A percentile compares a stretch with the other conserved stretches of the same genome.
These are phyloP conservation scores for Coenonympha arcania DNA, from an alignment of 2,888 invertebrate genomes.

Conservation along the genomic window DNA sequence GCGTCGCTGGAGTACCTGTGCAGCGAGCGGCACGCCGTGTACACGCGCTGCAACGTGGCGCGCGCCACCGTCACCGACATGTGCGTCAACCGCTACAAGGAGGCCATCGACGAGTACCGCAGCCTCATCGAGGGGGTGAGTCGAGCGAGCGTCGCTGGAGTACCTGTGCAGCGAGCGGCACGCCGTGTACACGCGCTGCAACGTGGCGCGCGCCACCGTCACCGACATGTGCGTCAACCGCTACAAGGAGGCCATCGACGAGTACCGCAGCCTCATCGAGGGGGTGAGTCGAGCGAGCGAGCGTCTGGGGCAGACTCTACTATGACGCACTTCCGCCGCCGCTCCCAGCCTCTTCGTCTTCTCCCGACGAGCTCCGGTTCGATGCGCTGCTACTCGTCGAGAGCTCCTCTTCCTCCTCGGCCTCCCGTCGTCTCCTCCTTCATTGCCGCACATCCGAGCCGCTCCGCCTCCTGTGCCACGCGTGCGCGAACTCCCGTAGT, in stretches of 20 bases:
- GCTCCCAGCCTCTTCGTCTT: too few relatives aligned
- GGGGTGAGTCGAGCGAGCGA: slow-evolving; percentile 81
- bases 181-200: slow-evolving; percentile 90
- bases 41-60: slow-evolving; percentile 91
- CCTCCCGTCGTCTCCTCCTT: too few relatives aligned
- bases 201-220: slow-evolving; percentile 91
- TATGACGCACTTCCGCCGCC: too few relatives aligned
- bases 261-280: slow-evolving; percentile 83
- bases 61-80: slow-evolving; percentile 93
- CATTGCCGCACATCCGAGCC: too few relatives aligned
- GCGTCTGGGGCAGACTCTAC: too few relatives aligned
- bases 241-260: slow-evolving; percentile 82
- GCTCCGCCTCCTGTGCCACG: too few relatives aligned
- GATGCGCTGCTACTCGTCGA: too few relatives aligned
- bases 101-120: slow-evolving; percentile 89
- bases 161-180: slow-evolving; percentile 89
- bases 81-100: slow-evolving; percentile 80
- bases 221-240: slow-evolving; percentile 90
- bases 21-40: slow-evolving; percentile 89
- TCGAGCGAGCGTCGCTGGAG: slow-evolving; percentile 83
- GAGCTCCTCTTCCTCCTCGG: too few relatives aligned
- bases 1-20: slow-evolving; percentile 91
- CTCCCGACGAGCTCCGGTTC: too few relatives aligned
- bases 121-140: slow-evolving; percentile 77
- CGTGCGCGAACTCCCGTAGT: too few relatives aligned